Percentiles rank a stretch among this genome's conserved stretches.
These are phyloP conservation scores for Acronicta psi DNA, from an alignment of 2,888 invertebrate genomes.

Conservation along the genomic window DNA sequence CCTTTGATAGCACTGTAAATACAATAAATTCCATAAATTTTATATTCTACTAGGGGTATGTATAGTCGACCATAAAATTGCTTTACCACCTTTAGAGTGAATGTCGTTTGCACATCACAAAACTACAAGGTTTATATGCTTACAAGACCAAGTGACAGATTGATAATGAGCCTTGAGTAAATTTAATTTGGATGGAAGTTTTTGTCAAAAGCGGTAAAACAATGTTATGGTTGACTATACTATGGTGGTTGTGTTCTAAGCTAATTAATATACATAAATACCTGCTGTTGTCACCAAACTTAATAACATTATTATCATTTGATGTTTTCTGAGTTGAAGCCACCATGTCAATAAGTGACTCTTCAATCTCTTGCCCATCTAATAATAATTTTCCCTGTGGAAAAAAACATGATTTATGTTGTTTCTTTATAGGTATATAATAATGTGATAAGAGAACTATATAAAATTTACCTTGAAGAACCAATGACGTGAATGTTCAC, in stretches of 20 bases:
- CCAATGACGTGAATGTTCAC: slow-evolving; percentile 99
- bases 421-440: not conserved
- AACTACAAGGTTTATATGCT: too few relatives aligned
- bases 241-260: too few relatives aligned
- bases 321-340: slow-evolving; percentile 95
- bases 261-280: slow-evolving; percentile 63
- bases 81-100: too few relatives aligned
- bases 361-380: slow-evolving; percentile 93
- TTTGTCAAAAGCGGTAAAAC: too few relatives aligned
- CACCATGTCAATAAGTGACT: slow-evolving; percentile 97
- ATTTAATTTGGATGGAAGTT: too few relatives aligned
- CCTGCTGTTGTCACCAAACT: slow-evolving; percentile 99
- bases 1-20: slow-evolving; percentile 95
- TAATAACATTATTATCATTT: slow-evolving; percentile 98
- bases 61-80: too few relatives aligned
- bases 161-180: too few relatives aligned
- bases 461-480: slow-evolving; percentile 93
- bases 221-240: too few relatives aligned
- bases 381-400: slow-evolving; percentile 93
- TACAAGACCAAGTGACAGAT: too few relatives aligned
- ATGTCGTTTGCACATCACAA: too few relatives aligned
- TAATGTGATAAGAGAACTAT: slow-evolving; percentile 24
- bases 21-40: not conserved
- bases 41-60: not conserved
- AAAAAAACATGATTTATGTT: slow-evolving; percentile 22